phyloP scores from a whole-genome alignment of 1,140 invertebrate species.

The Drosophila sp. region DNA sequence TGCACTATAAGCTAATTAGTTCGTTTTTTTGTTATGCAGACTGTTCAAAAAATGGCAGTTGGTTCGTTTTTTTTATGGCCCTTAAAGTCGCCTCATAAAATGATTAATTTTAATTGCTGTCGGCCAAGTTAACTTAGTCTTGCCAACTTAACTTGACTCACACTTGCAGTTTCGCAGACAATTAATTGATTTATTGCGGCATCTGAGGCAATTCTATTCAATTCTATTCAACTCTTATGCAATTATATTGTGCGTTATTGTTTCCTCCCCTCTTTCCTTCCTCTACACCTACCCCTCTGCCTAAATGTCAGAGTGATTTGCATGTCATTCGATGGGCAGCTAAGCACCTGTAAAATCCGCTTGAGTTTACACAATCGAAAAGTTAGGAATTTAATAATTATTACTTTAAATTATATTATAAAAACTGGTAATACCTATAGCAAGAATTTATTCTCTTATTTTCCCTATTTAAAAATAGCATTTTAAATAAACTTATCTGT shows the following conservation, averaged over 20 bases:
- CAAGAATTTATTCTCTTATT: too few relatives aligned
- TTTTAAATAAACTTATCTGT: too few relatives aligned
- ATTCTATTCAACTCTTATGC: constrained; percentile 55
- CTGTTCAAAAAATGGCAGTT: constrained; percentile 3
- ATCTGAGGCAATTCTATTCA: constrained; percentile 34
- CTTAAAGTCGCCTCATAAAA: constrained; percentile 38
- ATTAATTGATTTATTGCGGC: constrained; percentile 73
- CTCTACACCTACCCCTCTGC: constrained; percentile 12
- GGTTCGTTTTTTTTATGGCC: constrained; percentile 48
- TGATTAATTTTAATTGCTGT: constrained; percentile 35
- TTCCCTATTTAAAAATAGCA: too few relatives aligned
- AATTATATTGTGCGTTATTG: constrained; percentile 43
- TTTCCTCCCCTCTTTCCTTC: neutral
- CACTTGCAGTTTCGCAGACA: constrained; percentile 77
- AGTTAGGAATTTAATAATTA: too few relatives aligned
- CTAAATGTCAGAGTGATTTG: constrained; percentile 23
- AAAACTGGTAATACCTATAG: too few relatives aligned
- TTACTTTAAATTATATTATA: too few relatives aligned
- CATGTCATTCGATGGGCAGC: constrained; percentile 7
- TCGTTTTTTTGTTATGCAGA: constrained; percentile 49
- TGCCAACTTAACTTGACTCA: constrained; percentile 22
- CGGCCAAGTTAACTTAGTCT: neutral
- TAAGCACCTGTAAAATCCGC: neutral
- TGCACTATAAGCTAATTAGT: constrained; percentile 70
- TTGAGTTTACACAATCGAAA: constrained; percentile 7